Base-by-base conservation (phyloP, 2,113 vertebrate genomes). In the Delphinus delphis region DNA sequence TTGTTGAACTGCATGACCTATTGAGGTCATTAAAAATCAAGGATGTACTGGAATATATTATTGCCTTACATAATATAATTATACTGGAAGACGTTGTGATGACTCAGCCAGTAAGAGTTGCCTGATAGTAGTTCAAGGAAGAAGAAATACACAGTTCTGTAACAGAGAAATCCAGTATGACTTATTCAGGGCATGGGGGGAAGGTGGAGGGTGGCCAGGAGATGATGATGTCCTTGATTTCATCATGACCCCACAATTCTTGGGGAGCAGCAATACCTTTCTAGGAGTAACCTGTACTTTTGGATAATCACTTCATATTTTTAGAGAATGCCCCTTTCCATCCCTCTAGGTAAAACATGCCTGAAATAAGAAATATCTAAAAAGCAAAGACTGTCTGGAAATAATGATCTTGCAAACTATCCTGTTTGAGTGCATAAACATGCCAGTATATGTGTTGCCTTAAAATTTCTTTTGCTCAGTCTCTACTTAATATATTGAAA, bases 401-500 rank as follows among this genome's bases (percentile, higher is more conserved):
- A 38, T 44, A 74, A 17, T 81, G 53, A 81, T 41, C 18, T 95
- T 41, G 23, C 13, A 91, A 58, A 63, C 76, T 31, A 84, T 55
- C 20, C 73, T n/a, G 13, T 77, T 58, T 15, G 65, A 33, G 6
- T 77, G 2, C 50, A 50, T 62, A 17, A 44, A 90, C 50, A 28
- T 55, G 21, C n/a, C 55, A 82, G 6, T 44, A n/a, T 25, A 28
- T 76, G 36, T 83, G 4, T 36, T 87, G 31, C n/a, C 71, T 81
- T 94, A 79, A 93, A 86, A 23, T 65, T 44, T 6, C 76, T 74
- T 28, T 70, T 77, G 21, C 14, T 53, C 18, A 20, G 13, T 82
- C 93, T 15, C 26, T 91, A 77, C 5, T 73, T 70, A 88, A 84
- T 33, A 76, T 47, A 77, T 44, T 93, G 31, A 94, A 95, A 50